Percentiles rank a stretch among this genome's conserved stretches.
Evolutionary conservation across 2,113 vertebrate species (phyloP).

Genomic region (Haplochromis burtoni): DNA sequence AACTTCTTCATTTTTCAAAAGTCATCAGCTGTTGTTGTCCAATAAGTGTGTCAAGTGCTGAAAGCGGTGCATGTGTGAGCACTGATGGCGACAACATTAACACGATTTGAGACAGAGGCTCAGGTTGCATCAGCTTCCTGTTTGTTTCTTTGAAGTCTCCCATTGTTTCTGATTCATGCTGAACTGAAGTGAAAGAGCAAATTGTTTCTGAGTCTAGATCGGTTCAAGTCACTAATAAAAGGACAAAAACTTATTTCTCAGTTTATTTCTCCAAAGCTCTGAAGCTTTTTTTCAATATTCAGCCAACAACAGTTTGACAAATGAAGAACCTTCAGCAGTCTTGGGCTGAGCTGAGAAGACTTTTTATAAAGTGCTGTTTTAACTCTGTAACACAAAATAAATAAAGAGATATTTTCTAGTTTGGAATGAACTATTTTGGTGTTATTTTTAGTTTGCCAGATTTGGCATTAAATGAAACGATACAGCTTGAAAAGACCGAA

Average conservation of each 20-base stretch:
- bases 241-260: background rate
- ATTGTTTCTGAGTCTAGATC: background rate
- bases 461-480: background rate
- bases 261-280: background rate
- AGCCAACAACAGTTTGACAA: background rate
- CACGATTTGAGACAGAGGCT: background rate
- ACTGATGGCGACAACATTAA: background rate
- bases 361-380: background rate
- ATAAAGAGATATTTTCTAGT: background rate
- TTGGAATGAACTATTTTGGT: background rate
- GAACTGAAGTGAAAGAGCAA: background rate
- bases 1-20: background rate
- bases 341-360: background rate
- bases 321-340: background rate
- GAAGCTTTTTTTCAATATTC: background rate
- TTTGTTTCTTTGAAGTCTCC: background rate
- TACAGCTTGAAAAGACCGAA: background rate
- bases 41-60: accelerated
- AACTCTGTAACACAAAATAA: no score
- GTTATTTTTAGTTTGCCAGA: background rate
- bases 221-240: background rate
- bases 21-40: background rate
- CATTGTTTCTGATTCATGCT: background rate
- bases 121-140: background rate
- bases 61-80: background rate